Evolutionary conservation across 2,888 invertebrate genomes (phyloP).

Genomic region (Petrophora chlorosata): DNA sequence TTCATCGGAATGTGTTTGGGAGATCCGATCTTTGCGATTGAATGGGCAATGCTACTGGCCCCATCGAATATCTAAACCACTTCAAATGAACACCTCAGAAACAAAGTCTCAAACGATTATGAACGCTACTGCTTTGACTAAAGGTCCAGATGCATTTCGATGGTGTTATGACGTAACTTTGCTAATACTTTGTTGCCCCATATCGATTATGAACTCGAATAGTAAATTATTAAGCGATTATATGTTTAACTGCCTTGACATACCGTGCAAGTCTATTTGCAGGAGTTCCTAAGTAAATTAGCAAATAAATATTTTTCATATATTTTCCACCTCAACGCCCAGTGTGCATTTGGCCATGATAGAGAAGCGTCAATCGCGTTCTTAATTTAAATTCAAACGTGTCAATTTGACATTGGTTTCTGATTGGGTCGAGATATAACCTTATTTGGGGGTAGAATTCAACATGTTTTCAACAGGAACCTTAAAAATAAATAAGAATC

Average conservation of each 20-base stretch:
- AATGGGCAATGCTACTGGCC: slow-evolving; percentile 67
- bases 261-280: slow-evolving; percentile 5
- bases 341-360: slow-evolving; percentile 52
- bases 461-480: no score
- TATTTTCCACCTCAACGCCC: slow-evolving; percentile 67
- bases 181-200: slow-evolving; percentile 3
- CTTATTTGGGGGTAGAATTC: background rate
- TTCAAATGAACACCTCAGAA: background rate
- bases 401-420: slow-evolving; percentile 59
- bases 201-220: background rate
- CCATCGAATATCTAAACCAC: slow-evolving; percentile 32
- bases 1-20: slow-evolving; percentile 65
- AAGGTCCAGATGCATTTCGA: background rate
- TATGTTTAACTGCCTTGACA: background rate
- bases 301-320: slow-evolving; percentile 45
- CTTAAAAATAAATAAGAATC: no score
- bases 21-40: slow-evolving; percentile 74
- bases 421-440: slow-evolving; percentile 3
- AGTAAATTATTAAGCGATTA: slow-evolving; percentile 15
- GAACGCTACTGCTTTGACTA: background rate
- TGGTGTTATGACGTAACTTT: background rate
- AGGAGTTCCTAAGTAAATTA: background rate
- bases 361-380: slow-evolving; percentile 64
- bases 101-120: background rate
- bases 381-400: slow-evolving; percentile 57